Evolutionary conservation across 2,797 vertebrate genomes (phyloP), one percentile per base, ranked within the genome.

Genomic region (Lerista edwardsae): DNA sequence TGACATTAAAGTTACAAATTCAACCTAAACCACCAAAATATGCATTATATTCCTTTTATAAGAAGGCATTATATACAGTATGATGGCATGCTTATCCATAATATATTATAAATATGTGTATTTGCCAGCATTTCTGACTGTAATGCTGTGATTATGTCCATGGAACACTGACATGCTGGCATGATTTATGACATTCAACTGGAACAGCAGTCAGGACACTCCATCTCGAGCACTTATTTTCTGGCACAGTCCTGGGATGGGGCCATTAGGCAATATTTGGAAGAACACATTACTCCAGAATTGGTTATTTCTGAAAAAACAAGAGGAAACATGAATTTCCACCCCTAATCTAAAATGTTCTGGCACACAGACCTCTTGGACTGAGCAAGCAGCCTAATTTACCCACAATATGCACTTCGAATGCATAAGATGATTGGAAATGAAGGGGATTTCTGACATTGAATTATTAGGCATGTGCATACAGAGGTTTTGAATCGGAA

Each of bases 211-310:
- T 64, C 21, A 65, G 14, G 44, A 65, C 10, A 2, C 62, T 67
- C 17, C 15, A 55, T 21, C 7, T 25, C 39, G 19, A 23, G 27
- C 41, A 64, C 41, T 36, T 74, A 67, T 23, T 15, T 75, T 31
- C 73, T 55, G 27, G 81, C 44, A 67, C 67, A 29, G 44, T 55
- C 25, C 23, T 83, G 73, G 62, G 10, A 75, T 23, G 19, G 25
- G 8, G 62, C 47, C 72, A 68, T 6, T 29, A 69, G 8, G 1
- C 34, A 75, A 39, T 23, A 68, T 1, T 68, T 76, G 44, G 23
- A 84, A 91, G 76, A 25, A 2, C 4, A 41, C 81, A 8, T 79
- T 68, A 47, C 29, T 79, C 64, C 1, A 72, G 59, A 85, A 6
- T 14, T 75, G 25, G n/a, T 76, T 15, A 34, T 51, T 59, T 34